Conservation (phyloP, 2,113 vertebrate species). For the Mungos mungo region DNA sequence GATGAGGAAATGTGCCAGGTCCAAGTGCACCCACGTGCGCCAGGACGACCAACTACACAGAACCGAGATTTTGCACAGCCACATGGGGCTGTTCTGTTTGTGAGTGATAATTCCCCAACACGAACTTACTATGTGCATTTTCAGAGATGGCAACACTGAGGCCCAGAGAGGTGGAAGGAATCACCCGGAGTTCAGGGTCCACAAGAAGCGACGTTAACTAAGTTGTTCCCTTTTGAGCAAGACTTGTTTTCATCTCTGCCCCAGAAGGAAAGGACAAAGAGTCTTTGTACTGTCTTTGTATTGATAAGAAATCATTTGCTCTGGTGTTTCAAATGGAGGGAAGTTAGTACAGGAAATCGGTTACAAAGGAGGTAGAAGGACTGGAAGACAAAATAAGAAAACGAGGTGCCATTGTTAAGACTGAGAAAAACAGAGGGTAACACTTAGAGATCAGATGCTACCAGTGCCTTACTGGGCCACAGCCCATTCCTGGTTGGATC, state of each 20-base stretch:
- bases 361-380: not conserved
- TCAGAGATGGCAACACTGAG: not conserved
- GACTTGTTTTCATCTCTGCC: not conserved
- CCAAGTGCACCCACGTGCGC: not conserved
- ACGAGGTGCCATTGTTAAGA: not conserved
- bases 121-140: not conserved
- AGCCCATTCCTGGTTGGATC: not conserved
- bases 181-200: not conserved
- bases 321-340: not conserved
- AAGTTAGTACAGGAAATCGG: not conserved
- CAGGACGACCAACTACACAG: not conserved
- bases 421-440: no score
- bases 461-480: not conserved
- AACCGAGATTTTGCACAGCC: no score
- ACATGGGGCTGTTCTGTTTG: accelerated
- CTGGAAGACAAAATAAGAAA: not conserved
- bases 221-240: not conserved
- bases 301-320: not conserved
- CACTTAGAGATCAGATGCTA: not conserved
- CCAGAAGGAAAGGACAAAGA: not conserved
- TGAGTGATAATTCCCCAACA: not conserved
- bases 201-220: not conserved
- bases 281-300: not conserved
- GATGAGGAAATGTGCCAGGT: not conserved
- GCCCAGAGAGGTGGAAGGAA: not conserved